phyloP scores from a whole-genome alignment of 2,113 vertebrate genomes.

The Paratilapia polleni region DNA sequence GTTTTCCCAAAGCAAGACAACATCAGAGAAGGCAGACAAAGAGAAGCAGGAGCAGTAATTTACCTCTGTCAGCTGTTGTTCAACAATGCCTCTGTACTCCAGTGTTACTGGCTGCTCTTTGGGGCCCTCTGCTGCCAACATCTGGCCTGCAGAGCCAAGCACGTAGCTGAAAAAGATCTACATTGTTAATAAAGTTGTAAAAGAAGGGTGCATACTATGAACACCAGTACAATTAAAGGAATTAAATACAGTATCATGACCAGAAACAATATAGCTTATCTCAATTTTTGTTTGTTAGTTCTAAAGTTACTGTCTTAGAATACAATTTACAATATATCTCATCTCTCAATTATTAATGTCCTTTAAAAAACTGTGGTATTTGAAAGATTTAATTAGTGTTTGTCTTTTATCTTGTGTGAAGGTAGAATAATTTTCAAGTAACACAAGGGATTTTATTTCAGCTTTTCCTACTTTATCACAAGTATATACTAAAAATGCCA shows the following conservation, averaged over 20 bases:
- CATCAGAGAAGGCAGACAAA: slow-evolving; percentile 54
- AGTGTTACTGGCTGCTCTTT: slow-evolving; percentile 75
- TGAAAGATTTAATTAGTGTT: not conserved
- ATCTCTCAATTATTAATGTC: not conserved
- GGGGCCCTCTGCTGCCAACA: slow-evolving; percentile 67
- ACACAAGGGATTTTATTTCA: not conserved
- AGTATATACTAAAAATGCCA: too few species aligned
- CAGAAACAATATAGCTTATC: not conserved
- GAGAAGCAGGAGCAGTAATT: slow-evolving; percentile 52
- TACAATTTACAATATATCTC: not conserved
- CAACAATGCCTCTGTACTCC: slow-evolving; percentile 71
- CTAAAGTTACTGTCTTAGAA: not conserved
- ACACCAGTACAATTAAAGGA: fast-evolving
- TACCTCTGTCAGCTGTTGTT: slow-evolving; percentile 77
- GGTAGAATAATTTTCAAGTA: too few species aligned
- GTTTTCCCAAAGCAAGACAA: not conserved
- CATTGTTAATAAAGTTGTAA: not conserved
- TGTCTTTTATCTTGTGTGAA: not conserved
- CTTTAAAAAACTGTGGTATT: not conserved
- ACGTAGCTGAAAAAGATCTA: slow-evolving; percentile 70
- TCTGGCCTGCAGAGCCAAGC: slow-evolving; percentile 74
- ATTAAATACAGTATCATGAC: not conserved
- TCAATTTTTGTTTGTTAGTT: not conserved
- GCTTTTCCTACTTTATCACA: not conserved
- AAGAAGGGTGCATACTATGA: not conserved